These are phyloP conservation scores for Phalacrocorax brasilianus DNA, from an alignment of 2,113 vertebrate genomes.

Conservation along the genomic window DNA sequence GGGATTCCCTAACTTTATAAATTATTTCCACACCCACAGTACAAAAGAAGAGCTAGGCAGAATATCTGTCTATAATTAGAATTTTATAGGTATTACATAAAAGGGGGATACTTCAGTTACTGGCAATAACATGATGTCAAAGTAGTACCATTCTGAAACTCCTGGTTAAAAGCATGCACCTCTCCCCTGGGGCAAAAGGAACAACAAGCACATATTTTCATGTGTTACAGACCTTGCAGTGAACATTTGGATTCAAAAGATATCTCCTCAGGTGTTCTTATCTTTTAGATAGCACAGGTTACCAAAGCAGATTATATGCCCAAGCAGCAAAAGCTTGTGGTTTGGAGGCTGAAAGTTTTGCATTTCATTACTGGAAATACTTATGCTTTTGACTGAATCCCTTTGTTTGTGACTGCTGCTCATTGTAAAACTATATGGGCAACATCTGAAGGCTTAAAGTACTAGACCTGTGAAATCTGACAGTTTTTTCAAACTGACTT, in stretches of 20 bases:
- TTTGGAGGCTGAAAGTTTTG: background rate
- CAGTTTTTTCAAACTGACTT: background rate
- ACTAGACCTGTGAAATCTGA: background rate
- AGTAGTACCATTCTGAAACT: background rate
- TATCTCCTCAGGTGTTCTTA: background rate
- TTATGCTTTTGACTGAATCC: background rate
- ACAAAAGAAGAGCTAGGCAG: background rate
- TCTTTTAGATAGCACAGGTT: background rate
- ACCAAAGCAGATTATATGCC: background rate
- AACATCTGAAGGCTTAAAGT: background rate
- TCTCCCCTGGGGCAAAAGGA: background rate
- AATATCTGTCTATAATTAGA: background rate
- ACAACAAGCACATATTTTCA: background rate
- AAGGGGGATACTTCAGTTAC: background rate
- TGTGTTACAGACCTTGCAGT: background rate
- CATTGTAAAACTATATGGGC: background rate
- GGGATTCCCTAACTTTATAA: background rate
- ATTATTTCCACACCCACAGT: background rate
- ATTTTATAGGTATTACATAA: background rate
- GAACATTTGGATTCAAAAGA: background rate
- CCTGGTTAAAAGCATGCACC: background rate
- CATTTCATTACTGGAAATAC: background rate
- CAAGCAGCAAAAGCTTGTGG: background rate
- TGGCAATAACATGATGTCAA: background rate
- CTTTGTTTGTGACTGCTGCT: background rate